Conservation (phyloP, 2,113 vertebrate genomes). For the Lepus americanus region DNA sequence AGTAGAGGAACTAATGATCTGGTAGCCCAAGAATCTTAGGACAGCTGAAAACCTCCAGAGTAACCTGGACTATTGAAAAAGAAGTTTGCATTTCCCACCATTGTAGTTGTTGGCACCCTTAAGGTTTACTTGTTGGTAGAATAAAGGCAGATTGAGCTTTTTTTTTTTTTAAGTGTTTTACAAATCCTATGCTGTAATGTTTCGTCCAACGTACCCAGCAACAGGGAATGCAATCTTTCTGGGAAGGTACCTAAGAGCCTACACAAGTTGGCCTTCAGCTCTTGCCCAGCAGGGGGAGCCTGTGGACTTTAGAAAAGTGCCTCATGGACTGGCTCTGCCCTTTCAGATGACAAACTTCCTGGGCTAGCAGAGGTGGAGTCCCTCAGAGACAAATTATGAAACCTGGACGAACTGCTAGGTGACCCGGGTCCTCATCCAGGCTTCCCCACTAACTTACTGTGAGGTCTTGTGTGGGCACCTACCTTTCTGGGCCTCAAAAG, state of each 20-base stretch:
- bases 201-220: neutral
- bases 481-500: neutral
- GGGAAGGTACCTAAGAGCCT: rapidly evolving
- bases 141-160: neutral
- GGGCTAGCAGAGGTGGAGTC: neutral
- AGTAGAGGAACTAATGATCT: slow-evolving; percentile 25
- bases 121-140: neutral
- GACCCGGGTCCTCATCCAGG: neutral
- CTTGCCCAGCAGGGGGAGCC: slow-evolving; percentile 47
- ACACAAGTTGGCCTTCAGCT: neutral
- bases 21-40: neutral
- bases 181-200: too few species aligned
- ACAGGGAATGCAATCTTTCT: rapidly evolving
- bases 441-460: neutral
- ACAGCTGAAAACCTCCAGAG: neutral
- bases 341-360: neutral
- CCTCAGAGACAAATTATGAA: neutral
- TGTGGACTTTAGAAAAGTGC: neutral
- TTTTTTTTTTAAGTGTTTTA: too few species aligned
- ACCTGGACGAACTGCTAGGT: neutral
- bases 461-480: neutral
- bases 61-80: neutral
- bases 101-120: neutral
- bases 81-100: slow-evolving; percentile 27
- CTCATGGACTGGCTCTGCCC: neutral